phyloP scores from a whole-genome alignment of 2,888 invertebrate genomes.

The Adineta ricciae region DNA sequence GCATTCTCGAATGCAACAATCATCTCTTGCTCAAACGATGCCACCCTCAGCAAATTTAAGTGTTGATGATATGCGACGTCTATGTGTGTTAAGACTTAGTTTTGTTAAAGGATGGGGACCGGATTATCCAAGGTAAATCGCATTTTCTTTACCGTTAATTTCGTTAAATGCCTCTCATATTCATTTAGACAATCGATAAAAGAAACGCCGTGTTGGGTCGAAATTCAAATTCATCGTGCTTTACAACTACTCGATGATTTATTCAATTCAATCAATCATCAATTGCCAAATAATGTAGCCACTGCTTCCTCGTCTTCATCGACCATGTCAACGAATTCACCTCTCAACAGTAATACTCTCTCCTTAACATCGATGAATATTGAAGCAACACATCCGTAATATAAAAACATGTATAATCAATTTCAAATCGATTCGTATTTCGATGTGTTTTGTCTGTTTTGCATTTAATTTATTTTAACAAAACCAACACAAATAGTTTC shows the following conservation, averaged over 20 bases:
- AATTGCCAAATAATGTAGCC: neutral
- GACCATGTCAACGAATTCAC: neutral
- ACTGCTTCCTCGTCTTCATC: neutral
- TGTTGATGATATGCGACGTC: conserved; percentile 85
- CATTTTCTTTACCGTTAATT: too few species aligned
- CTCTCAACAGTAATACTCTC: neutral
- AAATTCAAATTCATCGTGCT: conserved; percentile 48
- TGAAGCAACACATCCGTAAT: neutral
- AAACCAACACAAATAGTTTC: neutral
- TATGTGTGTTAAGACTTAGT: conserved; percentile 87
- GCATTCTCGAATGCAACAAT: conserved; percentile 42
- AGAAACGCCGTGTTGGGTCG: conserved; percentile 72
- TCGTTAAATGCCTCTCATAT: too few species aligned
- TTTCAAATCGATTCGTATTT: neutral
- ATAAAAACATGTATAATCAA: neutral
- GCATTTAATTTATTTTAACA: conserved; percentile 11
- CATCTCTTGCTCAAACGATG: conserved; percentile 57
- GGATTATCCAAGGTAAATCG: conserved; percentile 78
- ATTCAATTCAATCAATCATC: conserved; percentile 25
- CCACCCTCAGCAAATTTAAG: conserved; percentile 92
- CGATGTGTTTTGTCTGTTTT: neutral
- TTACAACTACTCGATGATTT: conserved; percentile 31
- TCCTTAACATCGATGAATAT: neutral
- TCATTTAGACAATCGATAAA: conserved; percentile 87
- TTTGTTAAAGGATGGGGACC: conserved; percentile 99